These are phyloP conservation scores for Lophura nycthemera DNA, from an alignment of 2,113 vertebrate genomes.

Conservation along the genomic window DNA sequence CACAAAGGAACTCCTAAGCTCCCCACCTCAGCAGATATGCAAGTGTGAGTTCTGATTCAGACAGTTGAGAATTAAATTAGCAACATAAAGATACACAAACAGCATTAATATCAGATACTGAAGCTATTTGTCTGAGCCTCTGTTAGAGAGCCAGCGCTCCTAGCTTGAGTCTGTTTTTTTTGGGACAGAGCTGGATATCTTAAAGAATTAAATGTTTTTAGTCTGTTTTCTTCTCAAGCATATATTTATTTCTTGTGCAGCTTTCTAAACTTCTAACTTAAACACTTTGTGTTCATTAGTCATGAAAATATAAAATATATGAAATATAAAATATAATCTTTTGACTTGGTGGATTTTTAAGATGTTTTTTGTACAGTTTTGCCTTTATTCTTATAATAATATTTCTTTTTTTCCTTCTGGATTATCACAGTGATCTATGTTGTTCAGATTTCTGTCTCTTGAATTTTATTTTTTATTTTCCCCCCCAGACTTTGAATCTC, in stretches of 20 bases:
- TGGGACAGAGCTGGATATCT: background rate
- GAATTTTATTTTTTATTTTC: background rate
- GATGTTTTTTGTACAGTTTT: background rate
- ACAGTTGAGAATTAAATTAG: background rate
- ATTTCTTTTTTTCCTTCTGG: accelerated
- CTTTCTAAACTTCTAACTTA: slow-evolving; percentile 15
- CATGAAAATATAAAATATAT: background rate
- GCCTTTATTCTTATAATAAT: background rate
- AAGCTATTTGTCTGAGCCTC: background rate
- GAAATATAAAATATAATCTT: background rate
- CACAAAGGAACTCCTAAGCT: background rate
- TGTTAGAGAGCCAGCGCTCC: background rate
- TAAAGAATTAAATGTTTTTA: background rate
- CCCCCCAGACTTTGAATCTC: background rate
- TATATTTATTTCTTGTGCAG: background rate
- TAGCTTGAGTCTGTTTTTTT: background rate
- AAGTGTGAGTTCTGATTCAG: background rate
- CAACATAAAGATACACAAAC: background rate
- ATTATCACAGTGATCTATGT: background rate
- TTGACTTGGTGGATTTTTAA: background rate
- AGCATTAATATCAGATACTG: background rate
- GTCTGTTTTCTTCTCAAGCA: background rate
- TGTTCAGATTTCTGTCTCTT: background rate
- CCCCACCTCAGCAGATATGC: background rate
- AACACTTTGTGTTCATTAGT: slow-evolving; percentile 3